These are phyloP conservation scores for Dione vanillae DNA, from an alignment of 2,888 invertebrate genomes.

Conservation along the genomic window DNA sequence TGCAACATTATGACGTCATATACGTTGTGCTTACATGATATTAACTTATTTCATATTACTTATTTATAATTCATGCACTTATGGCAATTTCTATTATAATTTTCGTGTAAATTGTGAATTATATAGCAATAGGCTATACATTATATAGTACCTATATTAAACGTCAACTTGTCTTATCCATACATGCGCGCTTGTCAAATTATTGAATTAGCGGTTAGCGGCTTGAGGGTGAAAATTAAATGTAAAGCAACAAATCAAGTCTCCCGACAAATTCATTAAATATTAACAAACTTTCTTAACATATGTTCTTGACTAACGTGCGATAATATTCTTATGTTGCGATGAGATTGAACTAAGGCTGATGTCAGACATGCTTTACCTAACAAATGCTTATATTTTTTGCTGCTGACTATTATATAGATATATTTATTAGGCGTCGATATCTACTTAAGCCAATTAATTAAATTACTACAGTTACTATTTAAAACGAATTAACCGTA, in stretches of 20 bases:
- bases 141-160: not conserved
- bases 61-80: not conserved
- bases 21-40: not conserved
- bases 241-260: conserved; percentile 75
- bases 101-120: not conserved
- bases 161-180: conserved; percentile 43
- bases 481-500: too few relatives aligned
- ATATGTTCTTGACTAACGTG: conserved; percentile 75
- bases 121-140: not conserved
- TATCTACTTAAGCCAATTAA: too few relatives aligned
- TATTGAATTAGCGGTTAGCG: conserved; percentile 73
- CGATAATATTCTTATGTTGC: conserved; percentile 57
- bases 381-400: too few relatives aligned
- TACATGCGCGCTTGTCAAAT: conserved; percentile 63
- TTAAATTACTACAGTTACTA: too few relatives aligned
- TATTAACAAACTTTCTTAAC: conserved; percentile 82
- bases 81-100: not conserved
- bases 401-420: too few relatives aligned
- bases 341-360: conserved; percentile 43
- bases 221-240: conserved; percentile 70
- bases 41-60: not conserved
- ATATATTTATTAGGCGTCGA: too few relatives aligned
- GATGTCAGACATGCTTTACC: conserved; percentile 22
- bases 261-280: conserved; percentile 71
- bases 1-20: not conserved